Conservation (phyloP, 2,113 vertebrate genomes). For the Serilophus lunatus region DNA sequence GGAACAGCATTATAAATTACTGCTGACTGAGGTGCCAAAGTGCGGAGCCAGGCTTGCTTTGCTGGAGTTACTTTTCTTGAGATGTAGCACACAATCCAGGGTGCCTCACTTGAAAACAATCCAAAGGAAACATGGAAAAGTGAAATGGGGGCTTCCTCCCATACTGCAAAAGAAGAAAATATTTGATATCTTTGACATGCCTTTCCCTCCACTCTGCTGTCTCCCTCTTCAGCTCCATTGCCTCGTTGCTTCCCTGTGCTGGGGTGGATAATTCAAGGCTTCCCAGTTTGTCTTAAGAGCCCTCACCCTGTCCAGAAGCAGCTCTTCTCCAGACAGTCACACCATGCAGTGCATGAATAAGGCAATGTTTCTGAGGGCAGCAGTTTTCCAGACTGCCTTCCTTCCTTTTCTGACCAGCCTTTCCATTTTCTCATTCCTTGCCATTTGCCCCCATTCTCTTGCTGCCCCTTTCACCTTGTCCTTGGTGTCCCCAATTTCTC, state of each 20-base stretch:
- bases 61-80: neutral
- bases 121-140: neutral
- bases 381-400: neutral
- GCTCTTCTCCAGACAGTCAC: neutral
- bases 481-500: neutral
- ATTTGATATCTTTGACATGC: neutral
- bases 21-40: constrained; percentile 29
- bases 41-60: neutral
- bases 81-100: neutral
- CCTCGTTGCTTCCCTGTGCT: neutral
- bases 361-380: neutral
- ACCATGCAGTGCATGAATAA: neutral
- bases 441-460: neutral
- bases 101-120: neutral
- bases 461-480: neutral
- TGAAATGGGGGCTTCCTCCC: neutral
- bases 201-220: neutral
- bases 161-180: neutral
- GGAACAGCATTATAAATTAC: constrained; percentile 61
- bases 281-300: neutral
- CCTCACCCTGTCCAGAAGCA: neutral
- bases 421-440: neutral
- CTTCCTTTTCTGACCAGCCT: neutral
- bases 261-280: neutral
- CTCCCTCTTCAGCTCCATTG: neutral